Base-by-base conservation (phyloP, 1,140 invertebrate species). In the Homarus americanus region DNA sequence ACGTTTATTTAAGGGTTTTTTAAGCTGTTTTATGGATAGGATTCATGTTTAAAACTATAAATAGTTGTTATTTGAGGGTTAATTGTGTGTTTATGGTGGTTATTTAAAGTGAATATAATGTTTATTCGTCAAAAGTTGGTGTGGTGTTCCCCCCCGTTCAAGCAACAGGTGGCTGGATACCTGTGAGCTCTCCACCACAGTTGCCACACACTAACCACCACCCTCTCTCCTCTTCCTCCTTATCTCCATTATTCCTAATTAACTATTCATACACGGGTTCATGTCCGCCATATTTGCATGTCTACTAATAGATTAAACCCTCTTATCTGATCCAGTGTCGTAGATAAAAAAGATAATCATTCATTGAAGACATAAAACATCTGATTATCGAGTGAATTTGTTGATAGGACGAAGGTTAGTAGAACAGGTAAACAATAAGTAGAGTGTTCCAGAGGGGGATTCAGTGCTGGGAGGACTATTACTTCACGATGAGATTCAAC, bases 231-330 rank as follows among this genome's bases (percentile, higher is more conserved):
- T 5, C n/a, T 69, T 7, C 63, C 5, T 4, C 32, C 63, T 32
- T 69, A 69, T 69, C 63, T 69, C 4, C n/a, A 32, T 69, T 69
- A 69, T 69, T 69, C 63, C n/a, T 69, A 69, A 69, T 69, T 69
- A 69, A 69, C 5, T 69, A 69, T 69, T 69, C 63, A 69, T 69
- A 69, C 63, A 69, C n/a, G n/a, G 2, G 63, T 69, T 69, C 32
- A 69, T 28, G 63, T 1, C 7, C 63, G 63, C 63, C 10, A 69
- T 24, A 69, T 69, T 69, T 69, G 63, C 63, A 69, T 69, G 63
- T 69, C 63, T 32, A 5, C 63, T 69, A 69, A 69, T 69, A 69
- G 63, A 69, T 69, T 32, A 69, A 7, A 69, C 32, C 9, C 32
- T 28, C 63, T 28, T 69, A 69, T 69, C 63, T 32, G 63, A 69